Evolutionary conservation across 2,113 vertebrate species (phyloP), one percentile per base, ranked within the genome.

Genomic region (Nicator chloris): DNA sequence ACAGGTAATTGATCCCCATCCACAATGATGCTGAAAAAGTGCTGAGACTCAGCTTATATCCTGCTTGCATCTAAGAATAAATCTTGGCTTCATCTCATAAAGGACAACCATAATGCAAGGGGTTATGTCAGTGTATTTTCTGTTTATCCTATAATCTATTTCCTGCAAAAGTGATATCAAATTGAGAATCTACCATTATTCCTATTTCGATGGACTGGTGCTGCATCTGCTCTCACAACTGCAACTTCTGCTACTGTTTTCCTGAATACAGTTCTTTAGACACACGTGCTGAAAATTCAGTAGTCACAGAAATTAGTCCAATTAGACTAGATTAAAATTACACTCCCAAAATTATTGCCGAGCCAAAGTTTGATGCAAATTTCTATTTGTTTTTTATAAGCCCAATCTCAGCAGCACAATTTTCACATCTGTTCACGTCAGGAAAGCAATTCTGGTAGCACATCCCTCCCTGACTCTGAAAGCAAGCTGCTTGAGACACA

Each of bases 281-380:
- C 44, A 82, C 70, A 54, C 5, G 7, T 72, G n/a, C 53, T 92
- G 80, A 72, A 90, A 95, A 92, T 53, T 82, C 54, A 70, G 42
- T 66, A 92, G 85, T 82, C 75, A 61, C 10, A 77, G 45, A 90
- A 92, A 95, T 94, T 88, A 75, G 51, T 23, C 80, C 70, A 90
- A 96, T 96, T 78, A 86, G 72, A 61, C 64, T 47, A 84, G 69
- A 90, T 82, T 88, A 84, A 92, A 95, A 88, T 86, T 81, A 68
- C 69, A 71, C 57, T 93, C 86, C 69, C 31, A 35, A 76, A 94
- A 88, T 83, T 86, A 93, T 64, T 90, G 61, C 76, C 13, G 4
- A 93, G 82, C 44, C 65, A 42, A 94, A 75, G 18, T 68, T 78
- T 61, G 68, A 90, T 96, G 72, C 27, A 84, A 81, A 86, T 93